Evolutionary conservation across 2,797 vertebrate genomes (phyloP), one percentile per base, ranked within the genome.

Genomic region (Sebastes ruberrimus): DNA sequence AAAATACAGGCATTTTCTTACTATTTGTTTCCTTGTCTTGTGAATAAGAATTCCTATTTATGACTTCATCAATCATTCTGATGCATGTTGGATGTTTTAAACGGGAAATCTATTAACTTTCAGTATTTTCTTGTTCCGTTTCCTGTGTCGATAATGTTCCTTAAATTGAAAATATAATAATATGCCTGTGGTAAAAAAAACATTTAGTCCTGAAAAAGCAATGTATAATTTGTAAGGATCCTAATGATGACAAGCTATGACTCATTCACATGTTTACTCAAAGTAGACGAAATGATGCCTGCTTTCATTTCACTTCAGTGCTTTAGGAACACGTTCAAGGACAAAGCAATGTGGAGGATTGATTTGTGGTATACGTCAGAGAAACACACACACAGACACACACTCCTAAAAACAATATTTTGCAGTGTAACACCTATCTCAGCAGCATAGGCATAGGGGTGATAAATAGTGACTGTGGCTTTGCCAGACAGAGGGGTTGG

Each of bases 391-490:
- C 28, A 65, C 13, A 20, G 10, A n/a, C 65, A 72, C 30, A 56
- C 64, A 13, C 74, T 10, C 57, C 69, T 73, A 80, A 85, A 88
- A 88, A 82, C 82, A 86, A 85, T 70, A 84, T 78, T 89, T 76
- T 80, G 38, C 75, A 65, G 66, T 71, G 18, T 57, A 82, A 66
- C 78, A 69, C 83, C 80, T 52, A 87, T 88, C 81, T 88, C 71
- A 69, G 67, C 69, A 75, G 78, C 75, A 88, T 71, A 80, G 87
- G 82, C 76, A 85, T 52, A 70, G 67, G 72, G 68, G 72, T 89
- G 87, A 93, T 90, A 69, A 93, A 95, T 91, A 81, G 88, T 78
- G 77, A 80, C 63, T 73, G 73, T 78, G 77, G 87, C 81, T 87
- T 86, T 80, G 88, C 83, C 87, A 91, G 89, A 90, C 87, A 88